Base-by-base conservation (phyloP, 2,797 vertebrate genomes). In the Gymnothorax reevesii region DNA sequence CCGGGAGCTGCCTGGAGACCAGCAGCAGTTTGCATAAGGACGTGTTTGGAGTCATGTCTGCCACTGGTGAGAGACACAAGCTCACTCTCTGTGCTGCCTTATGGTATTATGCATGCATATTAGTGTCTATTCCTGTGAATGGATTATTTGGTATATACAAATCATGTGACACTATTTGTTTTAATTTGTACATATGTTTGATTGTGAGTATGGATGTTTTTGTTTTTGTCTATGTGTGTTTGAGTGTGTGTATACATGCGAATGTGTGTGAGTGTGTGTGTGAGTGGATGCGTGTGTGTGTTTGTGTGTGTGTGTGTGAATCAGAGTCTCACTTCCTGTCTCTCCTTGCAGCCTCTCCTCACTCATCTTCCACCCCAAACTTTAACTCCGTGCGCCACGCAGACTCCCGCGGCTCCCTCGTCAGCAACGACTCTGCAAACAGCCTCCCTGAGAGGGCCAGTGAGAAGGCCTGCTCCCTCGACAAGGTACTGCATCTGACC, bases 31-130 rank as follows among this genome's bases (percentile, higher is more conserved):
- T 98, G 87, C 98, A 99, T 93, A 99, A 98, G 94, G 98, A 99
- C 86, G 94, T 99, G 6, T 97, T 99, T 91, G 98, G 98, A 49
- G 98, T 95, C 85, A 99, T 99, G 87, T 99, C 98, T n/a, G 98
- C 98, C 92, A 97, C 98, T 82, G 96, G 98, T 99, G 73, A 15
- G 73, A 17, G 73, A 15, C 49, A 7, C 17, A 6, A 20, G 20
- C 17, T 80, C 0, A 17, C 60, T 64, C 60, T 6, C 17, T 62
- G 15, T 17, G 13, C 12, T 15, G 60, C 60, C 15, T 62, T 62
- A 15, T 17, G 20, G 15, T 62, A 62, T 15, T 75, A 33, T 75
- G 9, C 7, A 25, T 75, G 27, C 42, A 12, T 42, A 8, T 42
- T 13, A 33, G 71, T 4, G 2, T 15, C 2, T 75, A 33, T 75